Evolutionary conservation across 2,113 vertebrate genomes (phyloP).

Genomic region (Notothenia rossii): DNA sequence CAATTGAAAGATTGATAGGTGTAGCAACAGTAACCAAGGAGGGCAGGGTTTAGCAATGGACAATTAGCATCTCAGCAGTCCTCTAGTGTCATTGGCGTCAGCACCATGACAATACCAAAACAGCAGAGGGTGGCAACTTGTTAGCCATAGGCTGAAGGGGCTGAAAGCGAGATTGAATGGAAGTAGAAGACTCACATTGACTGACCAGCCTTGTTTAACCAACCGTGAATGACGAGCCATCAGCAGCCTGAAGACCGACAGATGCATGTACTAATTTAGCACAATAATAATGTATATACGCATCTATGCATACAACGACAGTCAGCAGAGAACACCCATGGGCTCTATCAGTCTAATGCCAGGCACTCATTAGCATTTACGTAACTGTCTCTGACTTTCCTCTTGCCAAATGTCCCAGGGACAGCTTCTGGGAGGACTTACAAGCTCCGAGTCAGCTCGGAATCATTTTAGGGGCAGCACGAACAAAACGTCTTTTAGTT

Average conservation of each 20-base stretch:
- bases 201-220: slow-evolving; percentile 62
- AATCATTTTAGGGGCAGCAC: slow-evolving; percentile 45
- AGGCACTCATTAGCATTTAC: slow-evolving; percentile 68
- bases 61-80: slow-evolving; percentile 13
- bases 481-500: slow-evolving; percentile 66
- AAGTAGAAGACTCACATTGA: slow-evolving; percentile 48
- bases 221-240: slow-evolving; percentile 67
- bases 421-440: slow-evolving; percentile 40
- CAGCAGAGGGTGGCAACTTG: slow-evolving; percentile 55
- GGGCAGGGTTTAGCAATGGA: neutral
- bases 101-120: neutral
- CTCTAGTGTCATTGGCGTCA: slow-evolving; percentile 14
- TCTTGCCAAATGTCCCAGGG: slow-evolving; percentile 58
- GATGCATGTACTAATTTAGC: slow-evolving; percentile 66
- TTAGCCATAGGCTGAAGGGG: slow-evolving; percentile 33
- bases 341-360: slow-evolving; percentile 60
- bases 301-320: slow-evolving; percentile 34
- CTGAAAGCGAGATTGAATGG: slow-evolving; percentile 45
- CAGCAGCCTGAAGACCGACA: slow-evolving; percentile 70
- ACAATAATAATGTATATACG: slow-evolving; percentile 50
- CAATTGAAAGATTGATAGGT: neutral
- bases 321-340: slow-evolving; percentile 41
- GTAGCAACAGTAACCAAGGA: neutral
- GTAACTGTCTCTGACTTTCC: slow-evolving; percentile 46
- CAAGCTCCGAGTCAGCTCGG: slow-evolving; percentile 53